These are phyloP conservation scores for Triplophysa dalaica DNA, from an alignment of 2,113 vertebrate genomes.

Conservation along the genomic window DNA sequence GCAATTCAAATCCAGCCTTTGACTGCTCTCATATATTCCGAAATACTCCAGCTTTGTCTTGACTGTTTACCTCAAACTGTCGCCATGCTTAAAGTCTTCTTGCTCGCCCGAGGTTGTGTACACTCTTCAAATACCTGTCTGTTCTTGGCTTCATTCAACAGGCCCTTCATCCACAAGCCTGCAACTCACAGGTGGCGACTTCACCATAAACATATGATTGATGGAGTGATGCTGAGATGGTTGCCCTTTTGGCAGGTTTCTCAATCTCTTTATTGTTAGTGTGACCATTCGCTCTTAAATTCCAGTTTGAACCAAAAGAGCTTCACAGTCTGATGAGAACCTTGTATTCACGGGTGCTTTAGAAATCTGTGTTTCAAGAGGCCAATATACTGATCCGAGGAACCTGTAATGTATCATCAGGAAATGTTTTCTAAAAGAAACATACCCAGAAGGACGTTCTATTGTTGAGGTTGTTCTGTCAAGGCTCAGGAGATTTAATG, in stretches of 20 bases:
- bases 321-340: background rate
- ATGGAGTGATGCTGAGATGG: conserved; percentile 8
- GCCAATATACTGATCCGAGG: background rate
- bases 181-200: background rate
- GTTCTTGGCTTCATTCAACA: conserved; percentile 10
- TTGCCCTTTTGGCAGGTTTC: background rate
- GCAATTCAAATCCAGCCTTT: background rate
- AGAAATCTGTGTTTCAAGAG: background rate
- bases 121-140: conserved; percentile 6
- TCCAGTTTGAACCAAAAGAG: background rate
- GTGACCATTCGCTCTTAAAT: background rate
- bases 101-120: background rate
- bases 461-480: background rate
- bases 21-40: background rate
- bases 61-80: background rate
- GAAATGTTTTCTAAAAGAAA: background rate
- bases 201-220: background rate
- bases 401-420: background rate
- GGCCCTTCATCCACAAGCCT: background rate
- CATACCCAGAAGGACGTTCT: background rate
- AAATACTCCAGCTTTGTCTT: background rate
- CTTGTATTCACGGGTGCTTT: background rate
- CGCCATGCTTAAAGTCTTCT: background rate
- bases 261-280: conserved; percentile 4
- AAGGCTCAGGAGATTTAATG: background rate